phyloP scores from a whole-genome alignment of 2,797 vertebrate genomes.

The Hypotaenidia okinawae region DNA sequence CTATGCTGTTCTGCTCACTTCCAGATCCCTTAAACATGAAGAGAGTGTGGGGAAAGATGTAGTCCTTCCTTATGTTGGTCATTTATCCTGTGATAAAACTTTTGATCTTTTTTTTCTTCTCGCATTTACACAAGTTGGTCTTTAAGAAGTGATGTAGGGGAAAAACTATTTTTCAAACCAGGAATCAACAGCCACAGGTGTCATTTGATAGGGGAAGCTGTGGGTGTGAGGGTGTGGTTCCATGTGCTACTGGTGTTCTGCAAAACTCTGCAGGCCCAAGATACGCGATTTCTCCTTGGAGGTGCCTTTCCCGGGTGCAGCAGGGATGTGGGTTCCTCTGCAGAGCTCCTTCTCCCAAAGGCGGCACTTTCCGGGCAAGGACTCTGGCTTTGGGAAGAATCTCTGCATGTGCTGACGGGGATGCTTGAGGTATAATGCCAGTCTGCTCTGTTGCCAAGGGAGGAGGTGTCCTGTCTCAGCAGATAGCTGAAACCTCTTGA shows the following conservation, averaged over 20 bases:
- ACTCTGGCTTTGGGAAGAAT: background rate
- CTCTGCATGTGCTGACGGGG: background rate
- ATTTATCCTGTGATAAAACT: background rate
- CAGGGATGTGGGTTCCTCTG: background rate
- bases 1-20: background rate
- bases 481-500: background rate
- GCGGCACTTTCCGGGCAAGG: background rate
- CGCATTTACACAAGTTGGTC: background rate
- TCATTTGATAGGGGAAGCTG: background rate
- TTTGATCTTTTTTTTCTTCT: background rate
- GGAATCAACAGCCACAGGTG: background rate
- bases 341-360: background rate
- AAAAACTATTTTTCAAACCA: background rate
- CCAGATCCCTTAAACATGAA: background rate
- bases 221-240: background rate
- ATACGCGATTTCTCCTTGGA: background rate
- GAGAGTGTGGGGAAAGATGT: background rate
- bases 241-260: background rate
- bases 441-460: background rate
- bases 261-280: too few species aligned
- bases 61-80: background rate
- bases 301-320: fast-evolving
- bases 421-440: background rate
- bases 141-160: background rate
- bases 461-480: background rate